A percentile compares a stretch with the other conserved stretches of the same genome.
Evolutionary conservation across 2,113 vertebrate genomes (phyloP).

Genomic region (Cricetomys ansorgei): DNA sequence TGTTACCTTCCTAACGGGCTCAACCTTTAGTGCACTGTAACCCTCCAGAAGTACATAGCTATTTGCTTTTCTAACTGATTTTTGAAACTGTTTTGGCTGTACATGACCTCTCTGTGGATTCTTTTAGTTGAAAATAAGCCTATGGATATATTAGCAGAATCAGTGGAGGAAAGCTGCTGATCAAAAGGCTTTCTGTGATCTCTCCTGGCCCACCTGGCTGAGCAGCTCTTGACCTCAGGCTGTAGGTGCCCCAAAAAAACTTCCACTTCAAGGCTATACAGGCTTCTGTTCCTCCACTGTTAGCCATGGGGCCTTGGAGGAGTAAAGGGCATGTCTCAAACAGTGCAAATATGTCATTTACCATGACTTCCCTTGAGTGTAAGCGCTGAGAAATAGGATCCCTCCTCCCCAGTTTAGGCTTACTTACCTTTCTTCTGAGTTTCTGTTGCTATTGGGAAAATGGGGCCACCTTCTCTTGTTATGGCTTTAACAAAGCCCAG

Average conservation of each 20-base stretch:
- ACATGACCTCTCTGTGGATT: not conserved
- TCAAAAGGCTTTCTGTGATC: not conserved
- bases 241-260: not conserved
- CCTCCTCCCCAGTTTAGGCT: not conserved
- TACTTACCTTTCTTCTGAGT: not conserved
- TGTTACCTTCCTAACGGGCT: not conserved
- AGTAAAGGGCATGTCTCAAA: not conserved
- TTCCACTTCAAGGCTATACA: not conserved
- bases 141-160: not conserved
- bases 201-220: not conserved
- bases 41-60: accelerated
- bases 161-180: not conserved
- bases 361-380: not conserved
- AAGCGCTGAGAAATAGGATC: not conserved
- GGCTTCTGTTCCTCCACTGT: not conserved
- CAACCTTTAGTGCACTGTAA: not conserved
- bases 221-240: not conserved
- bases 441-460: not conserved
- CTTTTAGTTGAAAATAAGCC: not conserved
- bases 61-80: not conserved
- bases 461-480: not conserved
- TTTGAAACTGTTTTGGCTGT: not conserved
- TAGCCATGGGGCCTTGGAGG: not conserved
- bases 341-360: not conserved
- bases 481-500: not conserved